Evolutionary conservation across 2,797 vertebrate genomes (phyloP).

Genomic region (Rhincodon typus): DNA sequence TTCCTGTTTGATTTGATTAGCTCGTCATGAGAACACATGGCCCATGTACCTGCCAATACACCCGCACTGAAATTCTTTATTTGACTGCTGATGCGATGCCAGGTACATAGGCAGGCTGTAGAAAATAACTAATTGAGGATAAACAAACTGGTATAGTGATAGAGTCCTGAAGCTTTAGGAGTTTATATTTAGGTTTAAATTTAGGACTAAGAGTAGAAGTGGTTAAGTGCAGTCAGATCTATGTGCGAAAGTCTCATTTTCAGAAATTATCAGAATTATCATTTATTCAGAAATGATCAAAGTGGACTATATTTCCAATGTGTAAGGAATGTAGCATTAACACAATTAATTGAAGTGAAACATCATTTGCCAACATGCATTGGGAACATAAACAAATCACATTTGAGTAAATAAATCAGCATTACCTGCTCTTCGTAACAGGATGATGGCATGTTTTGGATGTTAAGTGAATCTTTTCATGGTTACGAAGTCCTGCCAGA

Average conservation of each 20-base stretch:
- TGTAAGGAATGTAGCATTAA: neutral
- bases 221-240: neutral
- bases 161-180: neutral
- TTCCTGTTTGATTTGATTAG: no score
- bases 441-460: neutral
- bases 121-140: neutral
- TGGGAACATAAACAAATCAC: neutral
- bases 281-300: neutral
- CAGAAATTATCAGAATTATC: neutral
- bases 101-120: neutral
- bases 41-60: no score
- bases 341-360: neutral
- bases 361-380: neutral
- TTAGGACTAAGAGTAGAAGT: neutral
- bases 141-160: neutral
- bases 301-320: neutral
- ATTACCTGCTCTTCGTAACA: constrained; percentile 18
- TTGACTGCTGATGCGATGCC: no score
- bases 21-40: no score
- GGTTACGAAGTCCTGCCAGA: constrained; percentile 2
- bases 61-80: no score
- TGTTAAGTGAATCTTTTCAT: neutral
- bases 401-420: neutral
- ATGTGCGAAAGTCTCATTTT: neutral
- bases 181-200: no score